These are phyloP conservation scores for Chelidonichthys spinosus DNA, from an alignment of 2,797 vertebrate species.

Conservation along the genomic window DNA sequence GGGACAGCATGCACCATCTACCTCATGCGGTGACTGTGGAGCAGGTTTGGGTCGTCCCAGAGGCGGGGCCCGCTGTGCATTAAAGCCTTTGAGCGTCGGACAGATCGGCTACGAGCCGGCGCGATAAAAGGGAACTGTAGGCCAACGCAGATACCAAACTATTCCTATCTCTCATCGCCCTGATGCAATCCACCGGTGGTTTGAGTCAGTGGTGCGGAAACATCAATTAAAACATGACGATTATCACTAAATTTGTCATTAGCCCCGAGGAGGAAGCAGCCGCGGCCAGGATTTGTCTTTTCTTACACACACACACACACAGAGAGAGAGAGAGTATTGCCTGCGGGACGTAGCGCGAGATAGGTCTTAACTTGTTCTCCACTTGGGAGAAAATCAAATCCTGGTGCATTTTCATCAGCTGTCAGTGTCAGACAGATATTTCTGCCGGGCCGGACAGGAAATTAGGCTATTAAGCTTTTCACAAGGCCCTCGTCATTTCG, in stretches of 20 bases:
- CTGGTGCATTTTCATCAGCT: slow-evolving; percentile 91
- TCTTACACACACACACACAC: slow-evolving; percentile 38
- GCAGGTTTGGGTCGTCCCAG: slow-evolving; percentile 56
- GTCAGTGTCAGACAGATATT: slow-evolving; percentile 90
- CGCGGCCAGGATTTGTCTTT: slow-evolving; percentile 48
- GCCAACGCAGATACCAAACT: slow-evolving; percentile 49
- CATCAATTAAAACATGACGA: slow-evolving; percentile 83
- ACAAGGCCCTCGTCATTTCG: slow-evolving; percentile 84
- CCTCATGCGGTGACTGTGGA: slow-evolving; percentile 47
- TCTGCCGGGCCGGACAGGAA: slow-evolving; percentile 91
- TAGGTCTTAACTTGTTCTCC: slow-evolving; percentile 88
- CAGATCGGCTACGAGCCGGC: slow-evolving; percentile 46
- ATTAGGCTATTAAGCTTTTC: slow-evolving; percentile 95
- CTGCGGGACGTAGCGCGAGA: slow-evolving; percentile 79
- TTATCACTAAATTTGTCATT: slow-evolving; percentile 81
- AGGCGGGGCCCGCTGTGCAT: slow-evolving; percentile 48
- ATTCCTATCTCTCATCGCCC: slow-evolving; percentile 63
- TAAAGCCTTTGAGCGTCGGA: slow-evolving; percentile 52
- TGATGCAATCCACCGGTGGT: slow-evolving; percentile 73
- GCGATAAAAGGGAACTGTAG: slow-evolving; percentile 39
- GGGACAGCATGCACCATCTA: slow-evolving; percentile 51
- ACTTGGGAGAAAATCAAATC: slow-evolving; percentile 89
- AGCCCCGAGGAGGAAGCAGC: slow-evolving; percentile 68
- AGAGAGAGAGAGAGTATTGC: slow-evolving; percentile 47
- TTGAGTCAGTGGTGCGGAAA: slow-evolving; percentile 77